Evolutionary conservation across 2,113 vertebrate genomes (phyloP), one percentile per base, ranked within the genome.

Genomic region (Leucosticte australis): DNA sequence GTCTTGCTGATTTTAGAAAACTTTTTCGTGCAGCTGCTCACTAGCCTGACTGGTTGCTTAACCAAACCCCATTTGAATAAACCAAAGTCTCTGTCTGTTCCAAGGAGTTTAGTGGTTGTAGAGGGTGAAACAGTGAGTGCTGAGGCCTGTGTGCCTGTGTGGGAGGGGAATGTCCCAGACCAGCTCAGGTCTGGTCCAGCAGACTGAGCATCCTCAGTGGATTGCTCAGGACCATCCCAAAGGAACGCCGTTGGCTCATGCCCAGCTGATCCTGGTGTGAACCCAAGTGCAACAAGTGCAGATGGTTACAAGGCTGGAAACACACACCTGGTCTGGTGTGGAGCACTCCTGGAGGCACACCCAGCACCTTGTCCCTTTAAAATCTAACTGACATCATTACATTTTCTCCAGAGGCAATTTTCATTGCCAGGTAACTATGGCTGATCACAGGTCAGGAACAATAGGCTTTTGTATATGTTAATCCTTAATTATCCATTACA

Each of bases 401-500:
- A 5, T 90, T 94, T 94, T 76, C 68, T 82, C 49, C 64, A 70
- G 84, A 49, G 18, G 44, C 70, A 68, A 24, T 78, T 89, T 26
- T 47, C 33, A 41, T 16, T 56, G 62, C 59, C 47, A 76, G 18
- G 37, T 80, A 80, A 15, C 41, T 87, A 19, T 44, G 20, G 31
- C 26, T 91, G 39, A 80, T 77, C 53, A 73, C 17, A 79, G 63
- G 24, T 53, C 82, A 82, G 62, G 73, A 95, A 97, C 79, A 95
- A 94, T 60, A 71, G 65, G 35, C 76, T 83, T 93, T 69, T 94
- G 81, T 97, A 15, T 44, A 30, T 62, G 77, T 81, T 91, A 86
- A 80, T 94, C 91, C 64, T 67, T 75, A 27, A 37, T 59, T 26
- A 57, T 60, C 59, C 50, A 57, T 71, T 87, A 56, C 13, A 86